phyloP scores from a whole-genome alignment of 2,113 vertebrate species.

The Phodopus roborovskii region DNA sequence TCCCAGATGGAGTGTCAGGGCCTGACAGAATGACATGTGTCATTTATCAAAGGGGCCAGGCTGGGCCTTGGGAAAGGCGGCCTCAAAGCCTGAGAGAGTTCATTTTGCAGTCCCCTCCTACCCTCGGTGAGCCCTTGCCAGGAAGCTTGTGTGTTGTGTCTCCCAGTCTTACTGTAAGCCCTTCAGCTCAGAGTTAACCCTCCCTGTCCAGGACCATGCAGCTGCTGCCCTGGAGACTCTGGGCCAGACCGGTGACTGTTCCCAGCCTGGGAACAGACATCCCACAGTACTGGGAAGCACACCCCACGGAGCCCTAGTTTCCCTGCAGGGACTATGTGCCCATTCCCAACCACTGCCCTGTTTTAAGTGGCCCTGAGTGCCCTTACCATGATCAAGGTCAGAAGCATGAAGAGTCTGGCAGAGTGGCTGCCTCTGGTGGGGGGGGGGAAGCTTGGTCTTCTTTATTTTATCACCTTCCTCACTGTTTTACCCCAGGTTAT shows the following conservation, averaged over 20 bases:
- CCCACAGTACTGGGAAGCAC: fast-evolving
- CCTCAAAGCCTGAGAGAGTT: slow-evolving; percentile 99
- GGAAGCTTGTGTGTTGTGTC: slow-evolving; percentile 95
- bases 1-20: slow-evolving; percentile 99
- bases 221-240: fast-evolving
- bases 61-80: slow-evolving; percentile 98
- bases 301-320: background rate
- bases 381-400: slow-evolving; percentile 76
- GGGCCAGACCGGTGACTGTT: slow-evolving; percentile 14
- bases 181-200: slow-evolving; percentile 89
- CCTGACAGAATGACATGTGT: slow-evolving; percentile 99
- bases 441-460: background rate
- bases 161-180: slow-evolving; percentile 91
- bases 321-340: background rate
- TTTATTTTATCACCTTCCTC: slow-evolving; percentile 63
- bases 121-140: slow-evolving; percentile 94
- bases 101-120: slow-evolving; percentile 95
- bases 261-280: fast-evolving
- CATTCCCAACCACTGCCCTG: fast-evolving
- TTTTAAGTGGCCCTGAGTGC: background rate
- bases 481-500: slow-evolving; percentile 42
- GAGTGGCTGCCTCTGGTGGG: slow-evolving; percentile 57
- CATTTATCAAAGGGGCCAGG: slow-evolving; percentile 99
- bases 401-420: slow-evolving; percentile 68
- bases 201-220: slow-evolving; percentile 56